These are phyloP conservation scores for Poeciliopsis gracilis DNA, from an alignment of 2,797 vertebrate species.

Conservation along the genomic window DNA sequence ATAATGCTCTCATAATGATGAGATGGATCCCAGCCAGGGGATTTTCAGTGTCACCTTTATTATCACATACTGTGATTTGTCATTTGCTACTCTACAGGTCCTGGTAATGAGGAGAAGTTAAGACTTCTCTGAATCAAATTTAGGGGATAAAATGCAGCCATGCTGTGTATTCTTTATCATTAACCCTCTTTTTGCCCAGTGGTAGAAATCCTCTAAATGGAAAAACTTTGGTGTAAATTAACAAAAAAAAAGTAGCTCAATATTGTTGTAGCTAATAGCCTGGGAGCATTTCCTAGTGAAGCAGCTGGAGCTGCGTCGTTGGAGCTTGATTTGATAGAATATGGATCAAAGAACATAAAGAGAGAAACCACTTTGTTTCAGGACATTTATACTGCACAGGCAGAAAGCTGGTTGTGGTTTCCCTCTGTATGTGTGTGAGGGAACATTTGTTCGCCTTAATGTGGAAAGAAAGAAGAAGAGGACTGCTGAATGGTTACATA, in stretches of 20 bases:
- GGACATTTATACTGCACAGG: slow-evolving; percentile 58
- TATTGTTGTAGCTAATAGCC: slow-evolving; percentile 27
- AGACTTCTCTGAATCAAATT: slow-evolving; percentile 66
- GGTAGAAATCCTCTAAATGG: slow-evolving; percentile 44
- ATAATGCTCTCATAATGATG: slow-evolving; percentile 81
- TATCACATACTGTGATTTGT: slow-evolving; percentile 75
- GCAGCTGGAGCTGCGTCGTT: slow-evolving; percentile 51
- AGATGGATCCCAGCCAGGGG: slow-evolving; percentile 76
- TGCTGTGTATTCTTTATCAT: slow-evolving; percentile 54
- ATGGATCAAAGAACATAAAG: slow-evolving; percentile 49
- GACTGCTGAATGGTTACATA: slow-evolving; percentile 42
- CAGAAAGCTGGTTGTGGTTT: slow-evolving; percentile 49
- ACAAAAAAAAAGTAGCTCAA: slow-evolving; percentile 28
- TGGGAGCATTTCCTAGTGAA: slow-evolving; percentile 21
- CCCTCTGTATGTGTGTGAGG: slow-evolving; percentile 16
- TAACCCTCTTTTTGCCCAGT: slow-evolving; percentile 52
- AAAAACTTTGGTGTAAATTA: slow-evolving; percentile 44
- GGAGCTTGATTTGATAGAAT: slow-evolving; percentile 46
- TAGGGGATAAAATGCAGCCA: slow-evolving; percentile 58
- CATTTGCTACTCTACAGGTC: slow-evolving; percentile 73
- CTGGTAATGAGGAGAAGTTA: slow-evolving; percentile 71
- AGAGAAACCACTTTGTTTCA: slow-evolving; percentile 64
- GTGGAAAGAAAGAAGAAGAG: slow-evolving; percentile 25
- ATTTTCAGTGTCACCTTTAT: slow-evolving; percentile 81
- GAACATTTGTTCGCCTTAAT: slow-evolving; percentile 33